Evolutionary conservation across 2,113 vertebrate species (phyloP).

Genomic region (Urocolius indicus): DNA sequence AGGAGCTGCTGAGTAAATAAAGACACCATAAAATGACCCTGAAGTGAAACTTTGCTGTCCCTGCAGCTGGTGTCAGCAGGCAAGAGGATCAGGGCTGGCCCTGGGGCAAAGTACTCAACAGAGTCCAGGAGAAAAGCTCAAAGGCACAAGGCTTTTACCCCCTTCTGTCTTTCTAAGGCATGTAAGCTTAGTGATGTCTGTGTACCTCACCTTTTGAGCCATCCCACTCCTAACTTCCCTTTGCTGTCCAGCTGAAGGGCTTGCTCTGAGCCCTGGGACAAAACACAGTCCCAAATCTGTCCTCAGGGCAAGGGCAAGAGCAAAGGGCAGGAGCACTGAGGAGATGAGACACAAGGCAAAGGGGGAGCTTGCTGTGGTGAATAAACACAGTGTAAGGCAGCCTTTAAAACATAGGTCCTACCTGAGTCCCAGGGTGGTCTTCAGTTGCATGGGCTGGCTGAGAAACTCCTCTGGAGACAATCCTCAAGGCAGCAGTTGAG

Average conservation of each 20-base stretch:
- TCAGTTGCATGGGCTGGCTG: constrained; percentile 84
- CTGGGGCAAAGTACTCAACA: neutral
- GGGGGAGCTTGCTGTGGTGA: neutral
- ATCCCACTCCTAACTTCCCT: too few relatives aligned
- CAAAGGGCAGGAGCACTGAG: neutral
- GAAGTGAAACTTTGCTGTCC: neutral
- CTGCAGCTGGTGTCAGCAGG: neutral
- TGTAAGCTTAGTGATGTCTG: too few relatives aligned
- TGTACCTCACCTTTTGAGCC: neutral
- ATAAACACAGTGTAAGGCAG: neutral
- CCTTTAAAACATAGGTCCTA: constrained; percentile 31
- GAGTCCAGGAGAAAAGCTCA: neutral
- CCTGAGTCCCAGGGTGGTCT: constrained; percentile 90
- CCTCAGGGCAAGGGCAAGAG: neutral
- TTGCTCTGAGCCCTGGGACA: fast-evolving
- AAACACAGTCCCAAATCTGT: too few relatives aligned
- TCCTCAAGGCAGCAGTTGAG: constrained; percentile 78
- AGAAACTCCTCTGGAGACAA: constrained; percentile 84
- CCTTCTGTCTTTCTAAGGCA: neutral
- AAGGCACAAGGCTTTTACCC: neutral
- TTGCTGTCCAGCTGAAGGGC: fast-evolving
- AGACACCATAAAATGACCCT: neutral
- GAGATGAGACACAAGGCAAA: neutral
- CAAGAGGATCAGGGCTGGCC: neutral
- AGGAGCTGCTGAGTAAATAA: neutral